Base-by-base conservation (phyloP, 2,888 invertebrate species). In the Amaurobius ferox region DNA sequence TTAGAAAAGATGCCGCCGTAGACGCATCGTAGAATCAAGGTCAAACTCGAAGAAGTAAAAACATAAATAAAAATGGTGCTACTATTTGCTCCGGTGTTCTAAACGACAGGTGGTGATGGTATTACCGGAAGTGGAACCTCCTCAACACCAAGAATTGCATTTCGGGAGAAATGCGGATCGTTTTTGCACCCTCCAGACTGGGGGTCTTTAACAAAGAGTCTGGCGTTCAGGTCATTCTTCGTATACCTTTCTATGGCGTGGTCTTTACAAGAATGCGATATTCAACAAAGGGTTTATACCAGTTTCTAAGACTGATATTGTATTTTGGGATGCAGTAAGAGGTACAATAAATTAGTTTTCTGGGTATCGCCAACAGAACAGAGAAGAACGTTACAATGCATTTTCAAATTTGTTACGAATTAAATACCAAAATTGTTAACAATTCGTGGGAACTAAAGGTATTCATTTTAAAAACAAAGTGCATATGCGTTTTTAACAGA, bases 221-320 rank as follows among this genome's bases (percentile, higher is more conserved):
- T 28, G 66, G 61, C 26, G 26, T 40, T 29, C 68, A 26, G 40
- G 32, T 62, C 78, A 79, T 79, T 79, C 78, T 79, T 79, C 70
- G 78, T 79, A 80, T 80, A 35, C 80, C 73, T 35, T 80, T 73
- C 73, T 55, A 11, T 19, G 80, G 80, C 80, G 80, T 80, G 73
- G 80, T 55, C 61, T 29, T 35, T n/a, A 55, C n/a, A 19, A 79
- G 73, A 72, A 80, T 80, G 80, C 29, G 48, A 26, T 16, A 28
- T 35, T 28, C 32, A 16, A 68, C 68, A 35, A 73, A 61, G 67
- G 73, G 79, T 80, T 67, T 44, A 72, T 32, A 55, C 48, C 39
- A 32, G 77, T 32, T 35, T 23, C 28, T 64, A n/a, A 19, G 66
- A 16, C 32, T 66, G 6, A 55, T 55, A 55, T 55, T 55, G 55